Conservation (phyloP, 2,113 vertebrate genomes). For the Poeciliopsis occidentalis region DNA sequence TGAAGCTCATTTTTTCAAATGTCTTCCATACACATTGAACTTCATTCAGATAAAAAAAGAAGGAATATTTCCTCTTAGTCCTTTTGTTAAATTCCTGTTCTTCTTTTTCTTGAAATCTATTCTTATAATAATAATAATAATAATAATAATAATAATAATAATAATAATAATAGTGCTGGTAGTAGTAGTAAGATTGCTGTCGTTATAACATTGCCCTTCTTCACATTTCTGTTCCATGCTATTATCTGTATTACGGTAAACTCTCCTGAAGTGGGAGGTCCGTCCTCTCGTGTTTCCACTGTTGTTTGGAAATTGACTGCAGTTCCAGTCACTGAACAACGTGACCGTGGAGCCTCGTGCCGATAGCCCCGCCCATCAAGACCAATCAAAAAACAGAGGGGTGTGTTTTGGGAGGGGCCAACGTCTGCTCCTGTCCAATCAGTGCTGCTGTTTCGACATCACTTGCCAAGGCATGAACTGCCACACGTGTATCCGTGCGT, state of each 20-base stretch:
- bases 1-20: not conserved
- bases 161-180: too few species aligned
- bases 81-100: too few species aligned
- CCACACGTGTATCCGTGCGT: constrained; percentile 75
- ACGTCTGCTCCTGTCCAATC: constrained; percentile 34
- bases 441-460: not conserved
- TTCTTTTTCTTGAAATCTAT: too few species aligned
- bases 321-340: constrained; percentile 68
- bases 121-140: too few species aligned
- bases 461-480: constrained; percentile 15
- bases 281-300: constrained; percentile 39
- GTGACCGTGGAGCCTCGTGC: constrained; percentile 73
- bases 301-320: constrained; percentile 33
- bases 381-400: constrained; percentile 45
- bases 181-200: too few species aligned
- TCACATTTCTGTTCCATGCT: not conserved
- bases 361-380: constrained; percentile 22
- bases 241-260: constrained; percentile 1
- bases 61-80: too few species aligned
- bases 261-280: not conserved
- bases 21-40: not conserved
- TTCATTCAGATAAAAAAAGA: too few species aligned
- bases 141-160: too few species aligned
- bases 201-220: not conserved
- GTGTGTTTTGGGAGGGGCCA: not conserved